These are phyloP conservation scores for Hycleus phaleratus DNA, from an alignment of 1,140 invertebrate genomes.

Conservation along the genomic window DNA sequence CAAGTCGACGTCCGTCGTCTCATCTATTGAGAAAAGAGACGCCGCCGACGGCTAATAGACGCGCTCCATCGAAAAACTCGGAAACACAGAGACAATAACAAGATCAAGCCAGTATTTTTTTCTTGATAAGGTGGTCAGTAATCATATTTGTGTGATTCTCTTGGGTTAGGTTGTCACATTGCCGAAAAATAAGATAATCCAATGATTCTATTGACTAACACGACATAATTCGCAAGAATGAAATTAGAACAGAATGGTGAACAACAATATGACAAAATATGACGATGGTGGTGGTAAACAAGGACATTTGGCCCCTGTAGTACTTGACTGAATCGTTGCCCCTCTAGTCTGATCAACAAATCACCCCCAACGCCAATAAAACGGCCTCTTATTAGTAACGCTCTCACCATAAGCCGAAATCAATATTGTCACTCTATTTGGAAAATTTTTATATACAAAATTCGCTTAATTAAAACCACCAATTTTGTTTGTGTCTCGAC, in stretches of 20 bases:
- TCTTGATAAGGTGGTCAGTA: constrained; percentile 16
- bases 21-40: background rate
- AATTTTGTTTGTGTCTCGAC: background rate
- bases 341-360: too few species aligned
- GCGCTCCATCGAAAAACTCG: background rate
- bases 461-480: background rate
- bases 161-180: constrained; percentile 11
- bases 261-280: too few species aligned
- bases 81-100: constrained; percentile 3
- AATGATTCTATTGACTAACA: constrained; percentile 9
- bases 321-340: too few species aligned
- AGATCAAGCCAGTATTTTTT: constrained; percentile 1
- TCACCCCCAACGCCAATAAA: too few species aligned
- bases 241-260: too few species aligned
- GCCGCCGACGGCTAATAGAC: background rate
- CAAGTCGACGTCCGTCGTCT: background rate
- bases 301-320: too few species aligned
- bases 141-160: constrained; percentile 5
- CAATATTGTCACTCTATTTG: too few species aligned
- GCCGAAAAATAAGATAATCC: constrained; percentile 8
- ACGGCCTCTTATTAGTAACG: too few species aligned
- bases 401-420: too few species aligned
- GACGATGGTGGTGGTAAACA: too few species aligned
- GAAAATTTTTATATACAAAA: background rate
- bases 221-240: constrained; percentile 8